Percentiles rank a stretch among this genome's conserved stretches.
Evolutionary conservation across 1,140 invertebrate species (phyloP).

Genomic region (Hestina assimilis): DNA sequence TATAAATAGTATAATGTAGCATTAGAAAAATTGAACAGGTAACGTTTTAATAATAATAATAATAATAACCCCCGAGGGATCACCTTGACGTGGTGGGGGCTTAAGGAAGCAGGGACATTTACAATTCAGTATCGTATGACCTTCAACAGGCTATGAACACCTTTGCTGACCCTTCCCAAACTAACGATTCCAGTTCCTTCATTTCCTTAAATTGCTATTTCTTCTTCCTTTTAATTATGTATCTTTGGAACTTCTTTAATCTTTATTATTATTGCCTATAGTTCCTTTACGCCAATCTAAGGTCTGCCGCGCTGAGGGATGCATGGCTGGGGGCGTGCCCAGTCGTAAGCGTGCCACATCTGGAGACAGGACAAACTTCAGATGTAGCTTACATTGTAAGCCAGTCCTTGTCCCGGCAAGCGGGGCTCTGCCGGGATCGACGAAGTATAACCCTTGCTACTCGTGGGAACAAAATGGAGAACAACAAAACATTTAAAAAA

Average conservation of each 20-base stretch:
- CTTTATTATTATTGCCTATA: neutral
- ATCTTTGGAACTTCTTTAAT: neutral
- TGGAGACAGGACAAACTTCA: slow-evolving; percentile 2
- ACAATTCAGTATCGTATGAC: too few species aligned
- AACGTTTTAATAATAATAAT: too few species aligned
- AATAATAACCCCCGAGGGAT: too few species aligned
- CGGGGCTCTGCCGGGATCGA: neutral
- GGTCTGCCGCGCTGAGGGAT: neutral
- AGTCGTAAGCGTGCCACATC: slow-evolving; percentile 19
- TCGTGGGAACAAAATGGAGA: neutral
- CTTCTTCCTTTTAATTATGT: neutral
- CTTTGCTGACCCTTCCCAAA: too few species aligned
- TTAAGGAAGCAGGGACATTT: too few species aligned
- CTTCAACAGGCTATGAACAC: too few species aligned
- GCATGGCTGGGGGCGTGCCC: slow-evolving; percentile 17
- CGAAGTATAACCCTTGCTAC: neutral
- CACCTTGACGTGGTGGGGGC: too few species aligned
- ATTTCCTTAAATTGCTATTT: too few species aligned
- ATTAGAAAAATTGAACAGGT: too few species aligned
- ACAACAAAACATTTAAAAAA: too few species aligned
- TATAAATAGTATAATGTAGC: too few species aligned
- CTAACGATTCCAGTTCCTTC: neutral
- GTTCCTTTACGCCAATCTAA: neutral
- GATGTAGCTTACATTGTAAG: neutral
- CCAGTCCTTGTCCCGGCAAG: neutral